Conservation (phyloP, 2,888 invertebrate species). For the Andrena camellia region DNA sequence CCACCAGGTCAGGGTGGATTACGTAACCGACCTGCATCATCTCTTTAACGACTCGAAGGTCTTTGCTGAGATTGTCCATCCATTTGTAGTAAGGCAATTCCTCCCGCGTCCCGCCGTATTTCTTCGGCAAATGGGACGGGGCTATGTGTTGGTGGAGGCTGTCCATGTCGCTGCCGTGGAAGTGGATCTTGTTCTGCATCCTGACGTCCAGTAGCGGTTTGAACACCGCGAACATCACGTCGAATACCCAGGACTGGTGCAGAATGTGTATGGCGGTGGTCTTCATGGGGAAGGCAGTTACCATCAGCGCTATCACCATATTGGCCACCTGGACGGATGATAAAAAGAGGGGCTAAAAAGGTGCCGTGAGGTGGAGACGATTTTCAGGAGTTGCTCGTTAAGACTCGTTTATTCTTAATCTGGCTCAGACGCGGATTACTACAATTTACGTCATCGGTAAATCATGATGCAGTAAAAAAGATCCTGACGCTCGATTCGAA, state of each 20-base stretch:
- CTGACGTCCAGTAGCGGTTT: slow-evolving; percentile 90
- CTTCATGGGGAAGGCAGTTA: slow-evolving; percentile 90
- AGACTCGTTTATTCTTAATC: no score
- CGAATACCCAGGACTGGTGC: slow-evolving; percentile 93
- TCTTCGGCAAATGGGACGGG: slow-evolving; percentile 90
- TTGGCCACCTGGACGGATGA: slow-evolving; percentile 78
- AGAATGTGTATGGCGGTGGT: slow-evolving; percentile 92
- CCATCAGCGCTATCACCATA: slow-evolving; percentile 82
- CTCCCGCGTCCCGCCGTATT: slow-evolving; percentile 89
- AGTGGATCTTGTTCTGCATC: slow-evolving; percentile 89
- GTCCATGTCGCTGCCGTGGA: slow-evolving; percentile 91
- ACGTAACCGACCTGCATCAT: slow-evolving; percentile 89
- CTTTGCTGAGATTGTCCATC: slow-evolving; percentile 88
- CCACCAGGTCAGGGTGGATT: slow-evolving; percentile 81
- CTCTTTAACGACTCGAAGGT: slow-evolving; percentile 88
- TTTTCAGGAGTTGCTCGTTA: no score
- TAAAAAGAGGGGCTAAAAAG: not conserved
- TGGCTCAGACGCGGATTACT: no score
- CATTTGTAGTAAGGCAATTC: slow-evolving; percentile 92
- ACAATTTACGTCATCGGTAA: no score
- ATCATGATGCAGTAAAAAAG: not conserved
- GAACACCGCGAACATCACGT: slow-evolving; percentile 91
- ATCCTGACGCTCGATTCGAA: not conserved
- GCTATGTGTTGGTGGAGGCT: slow-evolving; percentile 91
- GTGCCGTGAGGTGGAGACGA: not conserved